phyloP scores from a whole-genome alignment of 2,113 vertebrate species.

The Diphyllodes magnificus region DNA sequence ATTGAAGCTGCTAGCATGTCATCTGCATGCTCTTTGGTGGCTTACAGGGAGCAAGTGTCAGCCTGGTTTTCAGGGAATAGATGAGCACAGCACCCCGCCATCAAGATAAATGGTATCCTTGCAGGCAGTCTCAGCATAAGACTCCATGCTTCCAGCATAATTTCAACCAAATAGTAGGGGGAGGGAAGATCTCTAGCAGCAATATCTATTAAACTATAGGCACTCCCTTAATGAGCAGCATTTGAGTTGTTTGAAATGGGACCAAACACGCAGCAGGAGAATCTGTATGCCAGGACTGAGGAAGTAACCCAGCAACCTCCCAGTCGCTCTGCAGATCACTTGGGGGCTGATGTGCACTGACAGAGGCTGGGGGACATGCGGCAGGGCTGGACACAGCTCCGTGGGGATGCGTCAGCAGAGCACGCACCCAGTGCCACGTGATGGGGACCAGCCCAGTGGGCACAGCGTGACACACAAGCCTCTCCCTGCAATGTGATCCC shows the following conservation, averaged over 20 bases:
- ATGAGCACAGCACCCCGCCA: slow-evolving; percentile 39
- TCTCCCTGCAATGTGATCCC: neutral
- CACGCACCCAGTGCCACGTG: neutral
- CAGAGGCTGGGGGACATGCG: neutral
- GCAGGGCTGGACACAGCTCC: neutral
- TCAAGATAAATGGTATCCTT: slow-evolving; percentile 49
- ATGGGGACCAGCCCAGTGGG: neutral
- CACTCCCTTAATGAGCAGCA: neutral
- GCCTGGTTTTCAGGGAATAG: slow-evolving; percentile 50
- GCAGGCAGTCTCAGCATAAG: neutral
- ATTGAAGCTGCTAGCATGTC: slow-evolving; percentile 28
- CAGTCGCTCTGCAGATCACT: neutral
- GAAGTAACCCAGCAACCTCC: neutral
- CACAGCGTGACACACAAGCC: neutral
- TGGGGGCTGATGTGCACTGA: neutral
- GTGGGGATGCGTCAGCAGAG: neutral
- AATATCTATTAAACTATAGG: slow-evolving; percentile 2
- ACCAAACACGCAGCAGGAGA: neutral
- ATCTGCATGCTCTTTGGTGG: slow-evolving; percentile 32
- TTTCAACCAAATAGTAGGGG: neutral
- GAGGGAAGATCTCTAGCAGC: slow-evolving; percentile 8
- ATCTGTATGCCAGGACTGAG: neutral
- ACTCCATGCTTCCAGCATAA: neutral
- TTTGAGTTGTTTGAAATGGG: neutral
- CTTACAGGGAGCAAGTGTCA: slow-evolving; percentile 49